Evolutionary conservation across 2,113 vertebrate genomes (phyloP), one percentile per base, ranked within the genome.

Genomic region (Lamprologus ornatipinnis): DNA sequence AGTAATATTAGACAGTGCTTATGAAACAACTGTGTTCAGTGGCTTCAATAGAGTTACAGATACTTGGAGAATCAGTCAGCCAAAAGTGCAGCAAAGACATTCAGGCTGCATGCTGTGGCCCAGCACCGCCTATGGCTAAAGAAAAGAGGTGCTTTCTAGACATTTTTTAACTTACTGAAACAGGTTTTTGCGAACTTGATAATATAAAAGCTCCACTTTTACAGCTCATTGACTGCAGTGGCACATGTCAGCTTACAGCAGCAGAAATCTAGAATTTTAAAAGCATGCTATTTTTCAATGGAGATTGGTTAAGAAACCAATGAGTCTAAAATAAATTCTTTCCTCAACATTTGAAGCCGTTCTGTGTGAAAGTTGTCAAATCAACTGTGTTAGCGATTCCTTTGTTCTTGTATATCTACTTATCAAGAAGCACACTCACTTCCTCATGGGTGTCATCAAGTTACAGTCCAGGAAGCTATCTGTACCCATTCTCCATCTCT

Each of bases 401-500:
- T 86, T 58, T 70, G 13, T 84, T 65, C 82, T 10, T 37, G 1
- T n/a, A 10, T 7, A 35, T 13, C 53, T 54, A 26, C 65, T 82
- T 37, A 68, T 73, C 51, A 65, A 33, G 35, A 68, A 84, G 42
- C 65, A 35, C 31, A 21, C 31, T 89, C 45, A 31, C 84, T 86
- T 87, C 51, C 78, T 80, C 26, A 11, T 28, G 63, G 82, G 60
- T 87, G 47, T n/a, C 86, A 83, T 83, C 84, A 82, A 63, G 87
- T 84, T 85, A 51, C 53, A 37, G 31, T 84, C 65, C 78, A 86
- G 40, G 53, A 45, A 83, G 80, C 81, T 55, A 35, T 49, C 81
- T 80, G 86, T 88, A 92, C 89, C 85, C 92, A n/a, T 82, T 60
- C 40, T 84, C 80, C 13, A 17, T 93, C 83, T 84, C 57, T 37